Conservation (phyloP, 2,888 invertebrate genomes). For the Epirrhoe alternata region DNA sequence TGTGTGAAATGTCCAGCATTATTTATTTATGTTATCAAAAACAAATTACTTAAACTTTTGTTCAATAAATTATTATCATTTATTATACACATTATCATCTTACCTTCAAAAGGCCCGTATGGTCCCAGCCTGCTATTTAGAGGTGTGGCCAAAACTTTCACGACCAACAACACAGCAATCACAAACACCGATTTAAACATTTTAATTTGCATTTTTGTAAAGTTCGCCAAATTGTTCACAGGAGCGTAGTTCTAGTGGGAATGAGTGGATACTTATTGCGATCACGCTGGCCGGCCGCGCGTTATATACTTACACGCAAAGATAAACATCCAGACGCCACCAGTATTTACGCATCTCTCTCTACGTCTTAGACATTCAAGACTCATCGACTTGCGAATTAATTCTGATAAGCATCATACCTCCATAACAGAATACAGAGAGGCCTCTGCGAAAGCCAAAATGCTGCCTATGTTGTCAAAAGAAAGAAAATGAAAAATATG, state of each 20-base stretch:
- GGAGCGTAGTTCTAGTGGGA: conserved; percentile 34
- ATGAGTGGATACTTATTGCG: conserved; percentile 34
- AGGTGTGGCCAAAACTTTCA: conserved; percentile 52
- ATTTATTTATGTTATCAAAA: too few relatives aligned
- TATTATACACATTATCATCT: too few relatives aligned
- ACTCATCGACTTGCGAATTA: neutral
- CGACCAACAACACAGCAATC: conserved; percentile 53
- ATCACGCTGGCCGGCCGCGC: conserved; percentile 10
- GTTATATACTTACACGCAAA: conserved; percentile 53
- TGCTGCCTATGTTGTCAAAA: too few relatives aligned
- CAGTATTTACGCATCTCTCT: conserved; percentile 22
- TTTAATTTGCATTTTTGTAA: conserved; percentile 34
- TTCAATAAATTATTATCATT: conserved; percentile 4
- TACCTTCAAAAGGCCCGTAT: conserved; percentile 47
- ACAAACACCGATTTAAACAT: conserved; percentile 57
- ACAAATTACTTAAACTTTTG: neutral
- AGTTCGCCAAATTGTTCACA: conserved; percentile 31
- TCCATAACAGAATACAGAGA: too few relatives aligned
- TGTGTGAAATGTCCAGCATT: too few relatives aligned
- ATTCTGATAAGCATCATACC: too few relatives aligned
- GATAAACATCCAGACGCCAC: conserved; percentile 54
- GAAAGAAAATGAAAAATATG: too few relatives aligned
- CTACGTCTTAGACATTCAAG: conserved; percentile 10
- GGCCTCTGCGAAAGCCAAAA: too few relatives aligned
- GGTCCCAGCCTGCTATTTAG: conserved; percentile 35